phyloP scores from a whole-genome alignment of 2,888 invertebrate species.

The Melieria omissa region DNA sequence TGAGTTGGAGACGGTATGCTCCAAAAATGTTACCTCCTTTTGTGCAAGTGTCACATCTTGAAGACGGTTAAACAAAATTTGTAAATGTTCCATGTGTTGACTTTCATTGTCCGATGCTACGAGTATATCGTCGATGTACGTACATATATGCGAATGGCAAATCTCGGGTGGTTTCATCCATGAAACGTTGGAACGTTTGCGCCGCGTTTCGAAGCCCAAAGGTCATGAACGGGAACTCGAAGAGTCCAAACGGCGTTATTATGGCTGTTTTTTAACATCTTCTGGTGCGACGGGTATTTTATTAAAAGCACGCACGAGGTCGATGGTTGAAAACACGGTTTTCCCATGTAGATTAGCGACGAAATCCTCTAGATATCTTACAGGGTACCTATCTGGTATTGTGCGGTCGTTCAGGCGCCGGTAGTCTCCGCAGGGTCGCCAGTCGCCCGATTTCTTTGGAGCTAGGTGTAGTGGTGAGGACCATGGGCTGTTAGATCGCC shows the following conservation, averaged over 20 bases:
- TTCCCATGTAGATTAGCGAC: not conserved
- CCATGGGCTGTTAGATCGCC: constrained; percentile 6
- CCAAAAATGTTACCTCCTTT: not conserved
- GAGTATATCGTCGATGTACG: constrained; percentile 1
- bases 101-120: constrained; percentile 7
- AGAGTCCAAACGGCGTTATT: constrained; percentile 5
- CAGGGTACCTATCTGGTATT: constrained; percentile 2
- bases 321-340: not conserved
- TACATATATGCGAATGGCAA: not conserved
- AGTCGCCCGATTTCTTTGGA: constrained; percentile 2
- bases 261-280: not conserved
- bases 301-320: constrained; percentile 1
- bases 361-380: constrained; percentile 11
- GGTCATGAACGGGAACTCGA: not conserved
- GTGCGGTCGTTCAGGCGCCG: not conserved
- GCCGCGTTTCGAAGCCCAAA: constrained; percentile 4
- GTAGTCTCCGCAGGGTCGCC: constrained; percentile 2
- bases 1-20: not conserved
- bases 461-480: not conserved
- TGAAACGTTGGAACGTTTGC: constrained; percentile 3
- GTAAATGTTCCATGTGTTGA: not conserved
- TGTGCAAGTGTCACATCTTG: not conserved
- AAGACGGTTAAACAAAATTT: not conserved
- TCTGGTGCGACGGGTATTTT: not conserved
- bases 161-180: not conserved